phyloP scores from a whole-genome alignment of 2,113 vertebrate species.

The Chrysemys picta region DNA sequence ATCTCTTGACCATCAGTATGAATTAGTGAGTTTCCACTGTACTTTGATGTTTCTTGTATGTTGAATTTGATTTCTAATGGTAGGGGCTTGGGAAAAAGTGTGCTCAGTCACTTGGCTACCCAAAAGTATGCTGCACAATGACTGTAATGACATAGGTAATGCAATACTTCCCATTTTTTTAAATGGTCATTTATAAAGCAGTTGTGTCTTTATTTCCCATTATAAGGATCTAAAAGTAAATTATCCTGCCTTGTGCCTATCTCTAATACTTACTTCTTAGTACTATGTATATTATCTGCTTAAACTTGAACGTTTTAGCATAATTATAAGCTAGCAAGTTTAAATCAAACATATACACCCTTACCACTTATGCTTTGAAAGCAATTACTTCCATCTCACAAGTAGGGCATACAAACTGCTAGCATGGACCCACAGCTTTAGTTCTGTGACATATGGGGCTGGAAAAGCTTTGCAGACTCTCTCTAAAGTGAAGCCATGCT shows the following conservation, averaged over 20 bases:
- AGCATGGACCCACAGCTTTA: background rate
- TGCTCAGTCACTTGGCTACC: background rate
- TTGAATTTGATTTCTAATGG: constrained; percentile 39
- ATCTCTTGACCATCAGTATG: constrained; percentile 13
- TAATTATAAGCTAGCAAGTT: background rate
- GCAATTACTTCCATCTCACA: background rate
- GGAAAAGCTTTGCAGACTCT: background rate
- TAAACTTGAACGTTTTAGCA: constrained; percentile 27
- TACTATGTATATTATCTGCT: background rate
- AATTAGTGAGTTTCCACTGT: background rate
- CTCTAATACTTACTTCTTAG: background rate
- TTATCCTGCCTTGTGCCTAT: accelerated
- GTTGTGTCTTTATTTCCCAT: background rate
- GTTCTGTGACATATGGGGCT: accelerated
- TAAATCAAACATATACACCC: background rate
- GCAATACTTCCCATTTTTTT: background rate
- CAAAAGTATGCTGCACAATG: background rate
- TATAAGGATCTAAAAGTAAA: background rate
- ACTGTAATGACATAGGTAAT: background rate
- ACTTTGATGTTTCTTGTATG: constrained; percentile 19
- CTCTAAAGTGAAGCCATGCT: background rate
- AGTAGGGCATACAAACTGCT: background rate
- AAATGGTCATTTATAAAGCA: background rate
- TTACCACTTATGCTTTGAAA: background rate
- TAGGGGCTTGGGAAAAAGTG: background rate